These are phyloP conservation scores for Octopus bimaculoides DNA, from an alignment of 1,140 invertebrate genomes.

Conservation along the genomic window DNA sequence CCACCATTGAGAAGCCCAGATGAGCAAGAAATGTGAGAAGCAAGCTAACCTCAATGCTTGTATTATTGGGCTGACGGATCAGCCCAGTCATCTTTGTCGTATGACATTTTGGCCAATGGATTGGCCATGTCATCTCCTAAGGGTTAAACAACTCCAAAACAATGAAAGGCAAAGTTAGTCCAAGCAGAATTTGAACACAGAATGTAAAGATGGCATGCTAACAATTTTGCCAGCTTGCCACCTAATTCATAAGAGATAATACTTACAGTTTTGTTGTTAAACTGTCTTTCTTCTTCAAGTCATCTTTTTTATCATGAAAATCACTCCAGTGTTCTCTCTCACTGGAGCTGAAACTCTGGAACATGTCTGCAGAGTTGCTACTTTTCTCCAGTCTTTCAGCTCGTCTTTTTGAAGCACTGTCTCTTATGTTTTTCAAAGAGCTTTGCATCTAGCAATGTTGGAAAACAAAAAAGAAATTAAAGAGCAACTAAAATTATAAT, in stretches of 20 bases:
- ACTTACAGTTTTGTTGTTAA: not conserved
- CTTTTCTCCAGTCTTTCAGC: slow-evolving; percentile 41
- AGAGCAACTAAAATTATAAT: not conserved
- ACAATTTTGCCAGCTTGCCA: too few species aligned
- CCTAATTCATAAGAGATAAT: not conserved
- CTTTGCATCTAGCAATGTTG: slow-evolving; percentile 32
- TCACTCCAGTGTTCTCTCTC: slow-evolving; percentile 45
- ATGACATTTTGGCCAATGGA: too few species aligned
- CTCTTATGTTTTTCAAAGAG: slow-evolving; percentile 47
- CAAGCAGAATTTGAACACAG: too few species aligned
- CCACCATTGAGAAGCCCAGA: too few species aligned
- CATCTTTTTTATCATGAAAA: slow-evolving; percentile 8
- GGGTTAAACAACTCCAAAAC: too few species aligned
- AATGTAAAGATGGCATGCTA: too few species aligned
- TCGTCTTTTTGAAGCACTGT: slow-evolving; percentile 53
- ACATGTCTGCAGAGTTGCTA: slow-evolving; percentile 29
- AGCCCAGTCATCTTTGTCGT: too few species aligned
- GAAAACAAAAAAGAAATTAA: not conserved
- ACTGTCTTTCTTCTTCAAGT: not conserved
- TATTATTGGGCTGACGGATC: too few species aligned
- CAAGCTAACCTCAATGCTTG: too few species aligned
- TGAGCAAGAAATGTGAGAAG: too few species aligned
- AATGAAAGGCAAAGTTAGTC: too few species aligned
- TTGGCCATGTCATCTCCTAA: too few species aligned
- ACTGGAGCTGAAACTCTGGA: slow-evolving; percentile 29